phyloP scores from a whole-genome alignment of 2,113 vertebrate genomes.

The Sprattus sprattus region DNA sequence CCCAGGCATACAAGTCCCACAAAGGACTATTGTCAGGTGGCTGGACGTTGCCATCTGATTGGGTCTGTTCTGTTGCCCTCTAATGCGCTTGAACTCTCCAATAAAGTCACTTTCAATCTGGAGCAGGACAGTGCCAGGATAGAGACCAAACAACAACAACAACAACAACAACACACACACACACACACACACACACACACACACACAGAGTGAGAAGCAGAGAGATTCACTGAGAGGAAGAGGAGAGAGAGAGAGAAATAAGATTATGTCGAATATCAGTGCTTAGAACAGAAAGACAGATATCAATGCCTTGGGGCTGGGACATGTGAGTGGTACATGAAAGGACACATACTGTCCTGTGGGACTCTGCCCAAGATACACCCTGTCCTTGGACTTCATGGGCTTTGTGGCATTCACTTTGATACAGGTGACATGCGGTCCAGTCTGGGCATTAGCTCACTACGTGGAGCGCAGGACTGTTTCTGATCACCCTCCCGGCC shows the following conservation, averaged over 20 bases:
- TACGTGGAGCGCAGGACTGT: constrained; percentile 19
- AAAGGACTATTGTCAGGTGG: constrained; percentile 33
- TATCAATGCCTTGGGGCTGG: not conserved
- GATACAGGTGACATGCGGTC: not conserved
- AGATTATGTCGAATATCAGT: too few species aligned
- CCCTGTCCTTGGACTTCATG: not conserved
- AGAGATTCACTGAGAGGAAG: not conserved
- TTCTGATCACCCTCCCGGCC: not conserved
- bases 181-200: not conserved
- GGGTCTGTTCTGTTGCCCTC: not conserved
- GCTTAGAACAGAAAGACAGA: not conserved
- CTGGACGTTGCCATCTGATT: constrained; percentile 22
- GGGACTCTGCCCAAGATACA: not conserved
- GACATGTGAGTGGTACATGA: not conserved
- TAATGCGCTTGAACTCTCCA: not conserved
- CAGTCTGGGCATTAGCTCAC: not conserved
- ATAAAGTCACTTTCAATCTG: not conserved
- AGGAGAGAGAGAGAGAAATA: not conserved
- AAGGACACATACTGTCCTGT: not conserved
- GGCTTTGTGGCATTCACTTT: constrained; percentile 7
- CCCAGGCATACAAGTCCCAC: constrained; percentile 6
- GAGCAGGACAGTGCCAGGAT: not conserved
- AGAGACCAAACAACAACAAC: not conserved
- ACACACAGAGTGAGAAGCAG: not conserved
- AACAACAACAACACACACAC: not conserved